Conservation (phyloP, 2,113 vertebrate species). For the Oreochromis niloticus region DNA sequence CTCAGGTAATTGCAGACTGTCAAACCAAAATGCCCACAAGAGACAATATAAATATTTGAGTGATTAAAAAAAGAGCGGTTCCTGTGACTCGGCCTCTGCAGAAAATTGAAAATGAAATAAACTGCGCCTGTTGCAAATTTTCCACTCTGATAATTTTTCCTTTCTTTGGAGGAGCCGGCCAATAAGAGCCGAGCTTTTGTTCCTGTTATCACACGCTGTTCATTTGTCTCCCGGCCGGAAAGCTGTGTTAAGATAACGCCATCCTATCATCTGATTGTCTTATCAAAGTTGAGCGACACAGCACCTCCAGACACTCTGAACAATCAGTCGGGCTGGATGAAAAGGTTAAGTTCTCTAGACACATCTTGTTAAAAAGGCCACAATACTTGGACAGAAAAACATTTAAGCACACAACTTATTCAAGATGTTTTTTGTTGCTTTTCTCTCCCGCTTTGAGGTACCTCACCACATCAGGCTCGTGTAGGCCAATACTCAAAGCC, state of each 20-base stretch:
- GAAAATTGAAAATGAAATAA: conserved; percentile 76
- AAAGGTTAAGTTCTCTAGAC: conserved; percentile 56
- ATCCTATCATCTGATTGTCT: conserved; percentile 73
- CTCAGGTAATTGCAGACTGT: conserved; percentile 65
- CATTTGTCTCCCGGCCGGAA: conserved; percentile 67
- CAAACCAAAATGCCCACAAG: conserved; percentile 57
- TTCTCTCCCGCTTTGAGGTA: neutral
- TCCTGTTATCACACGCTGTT: conserved; percentile 66
- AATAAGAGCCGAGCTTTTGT: conserved; percentile 61
- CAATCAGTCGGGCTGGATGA: conserved; percentile 38
- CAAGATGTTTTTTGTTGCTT: neutral
- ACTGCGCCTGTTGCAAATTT: conserved; percentile 76
- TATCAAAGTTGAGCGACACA: conserved; percentile 65
- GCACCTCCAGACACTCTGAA: conserved; percentile 26
- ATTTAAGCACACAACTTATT: neutral
- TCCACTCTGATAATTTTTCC: conserved; percentile 45
- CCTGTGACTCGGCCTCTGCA: conserved; percentile 48
- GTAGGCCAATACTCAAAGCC: neutral
- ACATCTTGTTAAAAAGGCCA: neutral
- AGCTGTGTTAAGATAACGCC: conserved; percentile 68
- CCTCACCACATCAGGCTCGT: neutral
- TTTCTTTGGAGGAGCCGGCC: conserved; percentile 13
- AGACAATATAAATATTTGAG: conserved; percentile 83
- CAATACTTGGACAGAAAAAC: neutral
- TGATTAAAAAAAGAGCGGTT: conserved; percentile 54